Evolutionary conservation across 2,113 vertebrate species (phyloP).

Genomic region (Paracanthobrama guichenoti): DNA sequence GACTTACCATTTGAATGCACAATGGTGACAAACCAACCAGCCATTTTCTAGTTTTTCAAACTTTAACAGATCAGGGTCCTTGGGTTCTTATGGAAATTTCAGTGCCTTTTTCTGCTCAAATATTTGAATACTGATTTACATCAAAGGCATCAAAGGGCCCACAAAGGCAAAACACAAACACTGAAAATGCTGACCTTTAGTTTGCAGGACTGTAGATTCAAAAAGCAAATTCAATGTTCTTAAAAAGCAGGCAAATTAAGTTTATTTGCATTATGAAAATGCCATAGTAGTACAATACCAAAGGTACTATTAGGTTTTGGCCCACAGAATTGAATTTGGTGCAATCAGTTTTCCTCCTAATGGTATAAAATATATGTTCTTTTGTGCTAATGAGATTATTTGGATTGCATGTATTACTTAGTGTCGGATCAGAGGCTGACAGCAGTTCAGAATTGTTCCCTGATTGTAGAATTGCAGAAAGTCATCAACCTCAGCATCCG

Average conservation of each 20-base stretch:
- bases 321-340: constrained; percentile 6
- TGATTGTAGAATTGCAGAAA: constrained; percentile 9
- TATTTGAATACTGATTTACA: constrained; percentile 76
- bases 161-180: constrained; percentile 25
- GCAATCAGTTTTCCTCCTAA: not conserved
- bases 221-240: constrained; percentile 20
- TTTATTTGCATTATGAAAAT: constrained; percentile 31
- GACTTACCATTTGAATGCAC: constrained; percentile 4
- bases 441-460: not conserved
- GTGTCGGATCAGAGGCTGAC: not conserved
- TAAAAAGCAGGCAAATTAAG: constrained; percentile 7
- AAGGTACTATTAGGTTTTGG: not conserved
- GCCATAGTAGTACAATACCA: not conserved
- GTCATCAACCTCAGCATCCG: not conserved
- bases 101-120: constrained; percentile 66
- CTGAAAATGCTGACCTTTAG: constrained; percentile 34
- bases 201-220: constrained; percentile 33
- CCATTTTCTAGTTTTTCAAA: constrained; percentile 15
- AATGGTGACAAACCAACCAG: not conserved
- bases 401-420: not conserved
- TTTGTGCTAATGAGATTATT: not conserved
- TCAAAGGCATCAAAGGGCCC: constrained; percentile 34
- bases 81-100: constrained; percentile 72
- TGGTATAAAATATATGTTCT: not conserved
- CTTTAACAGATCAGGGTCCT: constrained; percentile 44